Evolutionary conservation across 2,888 invertebrate genomes (phyloP).

Genomic region (Pyrochroa serraticornis): DNA sequence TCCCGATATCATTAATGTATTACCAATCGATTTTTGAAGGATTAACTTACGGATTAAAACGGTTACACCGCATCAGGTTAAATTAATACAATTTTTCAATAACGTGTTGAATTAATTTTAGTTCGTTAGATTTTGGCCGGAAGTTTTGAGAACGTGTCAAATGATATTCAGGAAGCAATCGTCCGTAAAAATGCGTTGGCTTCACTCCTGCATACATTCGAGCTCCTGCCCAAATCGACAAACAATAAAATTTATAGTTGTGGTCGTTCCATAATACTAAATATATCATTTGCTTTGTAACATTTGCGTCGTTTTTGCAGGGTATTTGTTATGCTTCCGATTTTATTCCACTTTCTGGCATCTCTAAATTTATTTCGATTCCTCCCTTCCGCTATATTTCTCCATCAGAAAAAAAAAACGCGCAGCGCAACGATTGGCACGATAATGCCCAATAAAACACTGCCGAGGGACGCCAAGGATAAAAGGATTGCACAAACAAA

Average conservation of each 20-base stretch:
- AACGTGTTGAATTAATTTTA: too few species aligned
- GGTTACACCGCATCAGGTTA: too few species aligned
- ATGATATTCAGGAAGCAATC: background rate
- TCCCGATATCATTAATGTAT: too few species aligned
- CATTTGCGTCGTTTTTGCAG: conserved; percentile 54
- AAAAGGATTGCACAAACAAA: conserved; percentile 52
- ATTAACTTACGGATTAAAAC: too few species aligned
- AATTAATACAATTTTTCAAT: too few species aligned
- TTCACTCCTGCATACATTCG: background rate
- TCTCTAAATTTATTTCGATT: conserved; percentile 48
- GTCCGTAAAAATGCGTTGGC: background rate
- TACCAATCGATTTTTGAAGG: too few species aligned
- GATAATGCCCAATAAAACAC: conserved; percentile 55
- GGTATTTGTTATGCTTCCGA: conserved; percentile 53
- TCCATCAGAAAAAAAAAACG: conserved; percentile 40
- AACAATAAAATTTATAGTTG: conserved; percentile 49
- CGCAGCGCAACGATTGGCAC: conserved; percentile 45
- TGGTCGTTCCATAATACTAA: conserved; percentile 51
- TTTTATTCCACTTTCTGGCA: conserved; percentile 51
- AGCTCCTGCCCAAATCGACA: conserved; percentile 36
- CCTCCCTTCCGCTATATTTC: conserved; percentile 54
- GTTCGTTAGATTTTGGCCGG: too few species aligned
- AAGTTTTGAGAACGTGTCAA: background rate
- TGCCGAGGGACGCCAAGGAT: conserved; percentile 38
- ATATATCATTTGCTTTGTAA: conserved; percentile 54